These are phyloP conservation scores for Phania funesta DNA, from an alignment of 2,888 invertebrate genomes.

Conservation along the genomic window DNA sequence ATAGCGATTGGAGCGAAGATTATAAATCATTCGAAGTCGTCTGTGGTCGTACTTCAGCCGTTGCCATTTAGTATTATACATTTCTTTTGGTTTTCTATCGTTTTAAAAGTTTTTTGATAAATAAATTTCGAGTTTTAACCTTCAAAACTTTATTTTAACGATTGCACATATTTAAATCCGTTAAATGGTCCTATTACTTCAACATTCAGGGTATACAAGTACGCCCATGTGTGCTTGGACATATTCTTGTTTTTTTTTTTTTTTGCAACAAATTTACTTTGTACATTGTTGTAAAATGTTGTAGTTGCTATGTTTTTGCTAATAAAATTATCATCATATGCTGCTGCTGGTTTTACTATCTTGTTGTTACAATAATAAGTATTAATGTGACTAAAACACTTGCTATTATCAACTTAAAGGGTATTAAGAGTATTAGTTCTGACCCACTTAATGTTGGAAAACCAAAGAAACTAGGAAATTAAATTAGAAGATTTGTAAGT, in stretches of 20 bases:
- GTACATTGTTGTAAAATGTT: constrained; percentile 14
- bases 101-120: no score
- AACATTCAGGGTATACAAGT: no score
- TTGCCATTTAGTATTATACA: no score
- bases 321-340: constrained; percentile 18
- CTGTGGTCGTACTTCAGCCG: no score
- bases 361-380: background rate
- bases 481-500: constrained; percentile 33
- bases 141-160: no score
- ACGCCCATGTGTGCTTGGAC: background rate
- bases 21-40: no score
- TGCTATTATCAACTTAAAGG: constrained; percentile 21
- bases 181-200: no score
- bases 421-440: constrained; percentile 6
- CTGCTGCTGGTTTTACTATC: background rate
- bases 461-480: constrained; percentile 36
- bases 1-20: no score
- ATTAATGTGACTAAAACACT: constrained; percentile 12
- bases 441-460: constrained; percentile 15
- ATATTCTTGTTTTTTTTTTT: background rate
- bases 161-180: no score
- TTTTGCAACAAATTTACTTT: constrained; percentile 27
- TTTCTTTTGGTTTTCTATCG: no score
- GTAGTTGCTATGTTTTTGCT: constrained; percentile 16
- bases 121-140: no score